Base-by-base conservation (phyloP, 1,140 invertebrate genomes). In the Probaryconus sp. region DNA sequence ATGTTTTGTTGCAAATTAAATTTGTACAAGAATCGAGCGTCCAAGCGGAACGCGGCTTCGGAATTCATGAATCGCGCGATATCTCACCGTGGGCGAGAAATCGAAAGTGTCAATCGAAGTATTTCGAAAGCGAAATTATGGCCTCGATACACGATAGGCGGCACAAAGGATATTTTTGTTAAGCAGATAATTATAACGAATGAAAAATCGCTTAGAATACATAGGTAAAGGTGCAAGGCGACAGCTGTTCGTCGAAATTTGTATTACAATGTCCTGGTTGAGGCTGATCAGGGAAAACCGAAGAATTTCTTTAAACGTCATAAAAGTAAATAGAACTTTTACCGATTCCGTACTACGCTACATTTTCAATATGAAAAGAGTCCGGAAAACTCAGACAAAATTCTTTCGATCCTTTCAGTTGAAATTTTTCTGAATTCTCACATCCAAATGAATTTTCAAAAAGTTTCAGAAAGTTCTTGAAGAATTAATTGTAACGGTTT, bases 81-180 rank as follows among this genome's bases (percentile, higher is more conserved):
- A 70, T 70, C 67, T 70, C 51, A 76, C 61, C 51, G 74, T 76
- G 63, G 74, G 74, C 74, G 74, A 76, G 74, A 71, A 76, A 76
- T 76, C 63, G 74, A 76, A 76, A 76, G 74, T 76, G 74, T 76
- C 74, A 76, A 76, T 76, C 63, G 74, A 63, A 56, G 74, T 70
- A 76, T 76, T 76, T 76, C 74, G 74, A 76, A 76, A 76, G 74
- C 74, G 63, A 76, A 76, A 76, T 76, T 76, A 76, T 71, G 63
- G 56, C 68, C 74, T 68, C 73, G 63, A 71, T 67, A 76, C 63
- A 63, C 63, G 67, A 71, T 70, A 71, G 47, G 18, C 67, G 45
- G 50, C 24, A 67, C 60, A 67, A 61, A 65, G 51, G 60, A 67
- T 43, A 69, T 28, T 67, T 76, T 76, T 68, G 26, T 48, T 30